These are phyloP conservation scores for Trissolcus basalis DNA, from an alignment of 1,140 invertebrate genomes.

Conservation along the genomic window DNA sequence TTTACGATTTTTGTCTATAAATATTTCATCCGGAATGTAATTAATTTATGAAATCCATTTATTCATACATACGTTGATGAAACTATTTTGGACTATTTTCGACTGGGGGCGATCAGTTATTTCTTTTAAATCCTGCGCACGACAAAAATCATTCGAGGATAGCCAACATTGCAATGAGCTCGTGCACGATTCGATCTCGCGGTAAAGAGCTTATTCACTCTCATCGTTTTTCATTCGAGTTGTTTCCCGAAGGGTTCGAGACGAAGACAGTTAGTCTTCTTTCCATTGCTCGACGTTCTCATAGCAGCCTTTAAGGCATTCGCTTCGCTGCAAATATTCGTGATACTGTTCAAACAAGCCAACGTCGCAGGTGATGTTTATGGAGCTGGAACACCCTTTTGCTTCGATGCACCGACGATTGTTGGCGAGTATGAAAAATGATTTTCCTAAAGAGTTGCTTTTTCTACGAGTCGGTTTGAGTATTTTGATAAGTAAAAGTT, in stretches of 20 bases:
- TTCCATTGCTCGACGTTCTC: slow-evolving; percentile 18
- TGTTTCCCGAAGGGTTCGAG: slow-evolving; percentile 16
- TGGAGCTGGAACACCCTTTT: slow-evolving; percentile 48
- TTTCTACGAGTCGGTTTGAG: too few relatives aligned
- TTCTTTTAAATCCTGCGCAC: slow-evolving; percentile 47
- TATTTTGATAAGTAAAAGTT: too few relatives aligned
- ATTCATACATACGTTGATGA: too few relatives aligned
- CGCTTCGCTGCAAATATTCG: slow-evolving; percentile 54
- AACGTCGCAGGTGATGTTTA: slow-evolving; percentile 56
- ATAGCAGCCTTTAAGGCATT: slow-evolving; percentile 44
- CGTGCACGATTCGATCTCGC: slow-evolving; percentile 48
- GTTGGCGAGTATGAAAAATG: slow-evolving; percentile 42
- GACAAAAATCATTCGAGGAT: slow-evolving; percentile 47
- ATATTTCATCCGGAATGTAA: too few relatives aligned
- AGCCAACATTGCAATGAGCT: slow-evolving; percentile 51
- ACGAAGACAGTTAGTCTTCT: slow-evolving; percentile 1
- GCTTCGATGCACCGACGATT: slow-evolving; percentile 47
- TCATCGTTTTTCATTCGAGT: background rate
- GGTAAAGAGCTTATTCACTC: slow-evolving; percentile 52
- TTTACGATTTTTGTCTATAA: too few relatives aligned
- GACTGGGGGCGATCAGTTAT: slow-evolving; percentile 20
- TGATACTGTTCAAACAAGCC: slow-evolving; percentile 60
- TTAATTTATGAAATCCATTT: too few relatives aligned
- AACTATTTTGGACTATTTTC: too few relatives aligned
- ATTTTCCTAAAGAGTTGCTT: slow-evolving; percentile 17